Conservation (phyloP, 2,797 vertebrate genomes). For the Acipenser ruthenus region DNA sequence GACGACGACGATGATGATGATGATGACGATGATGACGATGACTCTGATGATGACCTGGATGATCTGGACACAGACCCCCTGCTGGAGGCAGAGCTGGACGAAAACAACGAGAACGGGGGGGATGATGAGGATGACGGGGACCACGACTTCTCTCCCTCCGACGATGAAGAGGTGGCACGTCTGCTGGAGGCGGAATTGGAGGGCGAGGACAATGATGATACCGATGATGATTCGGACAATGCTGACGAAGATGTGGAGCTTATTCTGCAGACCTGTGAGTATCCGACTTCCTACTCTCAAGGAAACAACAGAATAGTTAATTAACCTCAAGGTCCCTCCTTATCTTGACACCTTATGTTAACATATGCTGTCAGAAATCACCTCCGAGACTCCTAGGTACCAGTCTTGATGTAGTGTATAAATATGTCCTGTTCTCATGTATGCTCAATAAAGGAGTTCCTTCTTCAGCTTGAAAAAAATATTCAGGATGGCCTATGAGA, state of each 20-base stretch:
- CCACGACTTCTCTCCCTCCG: slow-evolving; percentile 88
- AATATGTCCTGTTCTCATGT: too few relatives aligned
- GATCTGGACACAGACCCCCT: slow-evolving; percentile 89
- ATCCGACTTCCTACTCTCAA: slow-evolving; percentile 18
- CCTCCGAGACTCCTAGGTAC: too few relatives aligned
- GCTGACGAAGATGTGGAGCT: slow-evolving; percentile 70
- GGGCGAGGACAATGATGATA: slow-evolving; percentile 80
- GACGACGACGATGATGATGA: slow-evolving; percentile 52
- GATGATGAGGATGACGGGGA: slow-evolving; percentile 81
- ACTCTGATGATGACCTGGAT: slow-evolving; percentile 75
- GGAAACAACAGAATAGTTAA: slow-evolving; percentile 10
- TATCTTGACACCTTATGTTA: too few relatives aligned
- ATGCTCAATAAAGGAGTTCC: too few relatives aligned
- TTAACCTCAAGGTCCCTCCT: too few relatives aligned
- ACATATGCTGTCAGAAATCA: too few relatives aligned
- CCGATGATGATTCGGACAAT: slow-evolving; percentile 64
- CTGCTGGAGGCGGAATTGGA: slow-evolving; percentile 83
- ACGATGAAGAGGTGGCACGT: slow-evolving; percentile 84
- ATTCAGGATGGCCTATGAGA: too few relatives aligned
- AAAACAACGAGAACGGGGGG: slow-evolving; percentile 75
- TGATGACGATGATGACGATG: slow-evolving; percentile 81
- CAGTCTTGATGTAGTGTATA: too few relatives aligned
- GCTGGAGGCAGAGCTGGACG: slow-evolving; percentile 74
- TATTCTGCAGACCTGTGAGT: slow-evolving; percentile 88
- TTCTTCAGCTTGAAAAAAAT: too few relatives aligned